phyloP scores from a whole-genome alignment of 2,888 invertebrate species.

The Bhutanitis thaidina region DNA sequence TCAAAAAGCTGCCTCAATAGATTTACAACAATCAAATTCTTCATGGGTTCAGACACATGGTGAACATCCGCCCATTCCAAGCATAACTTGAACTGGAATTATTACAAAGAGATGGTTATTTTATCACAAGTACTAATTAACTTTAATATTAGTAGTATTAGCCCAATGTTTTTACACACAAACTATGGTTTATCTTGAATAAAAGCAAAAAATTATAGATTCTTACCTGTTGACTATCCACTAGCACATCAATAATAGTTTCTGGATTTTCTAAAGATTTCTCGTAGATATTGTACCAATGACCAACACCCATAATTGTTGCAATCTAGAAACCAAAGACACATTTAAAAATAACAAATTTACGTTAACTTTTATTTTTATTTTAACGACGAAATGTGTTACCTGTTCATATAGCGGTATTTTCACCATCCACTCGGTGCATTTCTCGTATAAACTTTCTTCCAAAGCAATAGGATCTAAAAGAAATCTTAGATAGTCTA shows the following conservation, averaged over 20 bases:
- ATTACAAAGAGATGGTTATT: background rate
- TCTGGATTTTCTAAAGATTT: constrained; percentile 76
- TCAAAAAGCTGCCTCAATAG: constrained; percentile 79
- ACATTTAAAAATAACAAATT: background rate
- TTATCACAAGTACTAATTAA: no score
- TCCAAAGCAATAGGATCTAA: constrained; percentile 59
- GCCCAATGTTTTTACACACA: no score
- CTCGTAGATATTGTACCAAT: constrained; percentile 82
- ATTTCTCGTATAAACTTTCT: constrained; percentile 59
- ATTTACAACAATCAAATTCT: constrained; percentile 74
- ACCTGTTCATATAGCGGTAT: constrained; percentile 83
- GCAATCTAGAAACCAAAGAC: constrained; percentile 66
- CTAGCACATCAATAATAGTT: constrained; percentile 72
- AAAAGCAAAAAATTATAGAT: background rate
- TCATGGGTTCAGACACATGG: constrained; percentile 76
- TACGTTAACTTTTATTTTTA: background rate
- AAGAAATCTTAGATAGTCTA: constrained; percentile 71
- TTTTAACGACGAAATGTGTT: constrained; percentile 21
- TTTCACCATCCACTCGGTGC: constrained; percentile 80
- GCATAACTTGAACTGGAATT: constrained; percentile 81
- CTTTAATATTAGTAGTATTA: no score
- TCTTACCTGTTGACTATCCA: constrained; percentile 75
- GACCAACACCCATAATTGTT: constrained; percentile 71
- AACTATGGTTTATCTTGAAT: no score
- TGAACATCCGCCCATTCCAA: constrained; percentile 85